These are phyloP conservation scores for Choloepus hoffmanni DNA, from an alignment of 2,113 vertebrate species.

Conservation along the genomic window DNA sequence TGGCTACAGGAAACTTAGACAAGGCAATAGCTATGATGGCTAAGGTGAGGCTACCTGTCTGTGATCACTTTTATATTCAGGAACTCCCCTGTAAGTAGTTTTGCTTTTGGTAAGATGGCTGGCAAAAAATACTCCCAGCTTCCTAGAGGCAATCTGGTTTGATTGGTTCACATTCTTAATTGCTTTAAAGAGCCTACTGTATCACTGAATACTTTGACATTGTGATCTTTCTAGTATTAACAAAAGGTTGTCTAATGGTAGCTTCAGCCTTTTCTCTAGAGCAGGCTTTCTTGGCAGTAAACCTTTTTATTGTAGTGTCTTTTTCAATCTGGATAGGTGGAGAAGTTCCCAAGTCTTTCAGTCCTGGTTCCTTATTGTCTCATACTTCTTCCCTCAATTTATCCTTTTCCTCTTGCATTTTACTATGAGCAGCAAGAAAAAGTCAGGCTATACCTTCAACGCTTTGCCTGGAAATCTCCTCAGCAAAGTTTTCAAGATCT, in stretches of 20 bases:
- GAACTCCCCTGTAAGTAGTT: no score
- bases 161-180: no score
- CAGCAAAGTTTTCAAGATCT: no score
- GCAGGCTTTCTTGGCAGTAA: background rate
- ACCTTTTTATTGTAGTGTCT: background rate
- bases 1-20: no score
- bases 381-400: background rate
- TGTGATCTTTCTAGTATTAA: background rate
- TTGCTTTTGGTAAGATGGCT: background rate
- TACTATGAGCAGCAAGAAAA: background rate
- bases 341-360: background rate
- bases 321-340: background rate
- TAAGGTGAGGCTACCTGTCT: background rate
- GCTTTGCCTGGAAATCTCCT: background rate
- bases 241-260: background rate
- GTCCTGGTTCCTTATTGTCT: background rate
- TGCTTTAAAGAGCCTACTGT: background rate
- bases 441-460: background rate
- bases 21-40: no score
- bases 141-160: background rate
- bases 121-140: background rate
- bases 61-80: no score
- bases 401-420: background rate
- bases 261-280: background rate
- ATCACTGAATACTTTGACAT: background rate